Evolutionary conservation across 2,888 invertebrate genomes (phyloP).

Genomic region (Drosophila sordidula): DNA sequence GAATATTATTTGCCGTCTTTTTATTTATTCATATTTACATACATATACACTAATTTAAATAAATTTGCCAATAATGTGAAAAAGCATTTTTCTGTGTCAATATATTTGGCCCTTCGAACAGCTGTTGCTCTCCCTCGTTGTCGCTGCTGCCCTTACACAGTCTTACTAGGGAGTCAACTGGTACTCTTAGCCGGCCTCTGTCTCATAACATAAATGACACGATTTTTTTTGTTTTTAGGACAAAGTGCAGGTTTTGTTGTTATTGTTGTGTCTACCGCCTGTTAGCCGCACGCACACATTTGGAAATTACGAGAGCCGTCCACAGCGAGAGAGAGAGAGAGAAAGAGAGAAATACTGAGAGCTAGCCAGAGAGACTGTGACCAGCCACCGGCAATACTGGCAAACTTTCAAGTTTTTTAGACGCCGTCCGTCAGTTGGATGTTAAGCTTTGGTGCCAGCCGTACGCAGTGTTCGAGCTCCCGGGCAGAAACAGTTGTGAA

Average conservation of each 20-base stretch:
- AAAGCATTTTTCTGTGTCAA: neutral
- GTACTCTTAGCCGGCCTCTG: constrained; percentile 37
- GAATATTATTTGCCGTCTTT: neutral
- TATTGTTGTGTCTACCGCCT: constrained; percentile 39
- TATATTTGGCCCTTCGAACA: constrained; percentile 28
- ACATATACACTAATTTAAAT: neutral
- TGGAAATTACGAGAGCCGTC: constrained; percentile 50
- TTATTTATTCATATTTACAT: neutral
- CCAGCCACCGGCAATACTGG: constrained; percentile 34
- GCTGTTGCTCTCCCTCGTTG: constrained; percentile 40
- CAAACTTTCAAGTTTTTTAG: constrained; percentile 69
- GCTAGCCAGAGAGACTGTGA: constrained; percentile 24
- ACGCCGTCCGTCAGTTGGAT: constrained; percentile 74
- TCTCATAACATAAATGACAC: constrained; percentile 33
- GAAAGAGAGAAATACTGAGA: constrained; percentile 20
- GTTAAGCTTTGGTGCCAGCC: constrained; percentile 81
- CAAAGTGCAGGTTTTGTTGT: constrained; percentile 58
- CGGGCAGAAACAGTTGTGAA: constrained; percentile 38
- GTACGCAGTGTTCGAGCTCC: constrained; percentile 64
- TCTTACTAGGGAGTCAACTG: constrained; percentile 8
- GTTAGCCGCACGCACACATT: constrained; percentile 45
- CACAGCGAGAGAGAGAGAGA: constrained; percentile 9
- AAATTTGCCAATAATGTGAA: neutral
- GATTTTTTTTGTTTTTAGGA: constrained; percentile 53
- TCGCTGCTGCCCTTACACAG: constrained; percentile 1